Percentiles rank a stretch among this genome's conserved stretches.
Evolutionary conservation across 64 coral and sea anemone genomes (phyloP).

Genomic region (Montipora capricornis): DNA sequence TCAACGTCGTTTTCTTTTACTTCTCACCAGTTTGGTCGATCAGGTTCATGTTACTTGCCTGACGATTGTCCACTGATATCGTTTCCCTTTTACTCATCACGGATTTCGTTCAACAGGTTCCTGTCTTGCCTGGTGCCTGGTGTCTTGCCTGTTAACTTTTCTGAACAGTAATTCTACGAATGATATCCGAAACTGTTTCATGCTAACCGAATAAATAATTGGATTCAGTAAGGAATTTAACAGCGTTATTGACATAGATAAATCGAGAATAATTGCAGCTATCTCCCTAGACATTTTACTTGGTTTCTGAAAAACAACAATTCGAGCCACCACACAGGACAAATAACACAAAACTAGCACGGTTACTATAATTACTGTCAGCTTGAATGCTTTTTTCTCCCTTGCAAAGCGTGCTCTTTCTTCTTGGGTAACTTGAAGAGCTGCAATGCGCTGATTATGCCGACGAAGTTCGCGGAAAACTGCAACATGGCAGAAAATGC

Average conservation of each 20-base stretch:
- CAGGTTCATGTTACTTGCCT: too few relatives aligned
- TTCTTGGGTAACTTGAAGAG: background rate
- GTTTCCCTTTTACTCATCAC: too few relatives aligned
- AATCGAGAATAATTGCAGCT: background rate
- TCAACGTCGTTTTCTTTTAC: too few relatives aligned
- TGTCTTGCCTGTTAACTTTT: background rate
- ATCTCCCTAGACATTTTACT: background rate
- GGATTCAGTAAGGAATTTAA: background rate
- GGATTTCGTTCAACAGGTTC: too few relatives aligned
- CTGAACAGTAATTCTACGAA: background rate
- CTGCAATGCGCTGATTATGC: background rate
- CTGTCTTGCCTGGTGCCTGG: too few relatives aligned
- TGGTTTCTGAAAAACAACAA: background rate
- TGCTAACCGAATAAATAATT: background rate
- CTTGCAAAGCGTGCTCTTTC: background rate
- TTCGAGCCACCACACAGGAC: background rate
- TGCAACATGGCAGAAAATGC: background rate
- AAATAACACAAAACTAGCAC: background rate
- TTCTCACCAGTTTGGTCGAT: too few relatives aligned
- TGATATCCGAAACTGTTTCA: background rate
- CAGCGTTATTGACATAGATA: background rate
- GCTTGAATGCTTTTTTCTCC: background rate
- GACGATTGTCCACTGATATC: too few relatives aligned
- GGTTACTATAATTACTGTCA: background rate
- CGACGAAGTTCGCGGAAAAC: background rate